These are phyloP conservation scores for Stenoptilia bipunctidactyla DNA, from an alignment of 2,888 invertebrate genomes.

Conservation along the genomic window DNA sequence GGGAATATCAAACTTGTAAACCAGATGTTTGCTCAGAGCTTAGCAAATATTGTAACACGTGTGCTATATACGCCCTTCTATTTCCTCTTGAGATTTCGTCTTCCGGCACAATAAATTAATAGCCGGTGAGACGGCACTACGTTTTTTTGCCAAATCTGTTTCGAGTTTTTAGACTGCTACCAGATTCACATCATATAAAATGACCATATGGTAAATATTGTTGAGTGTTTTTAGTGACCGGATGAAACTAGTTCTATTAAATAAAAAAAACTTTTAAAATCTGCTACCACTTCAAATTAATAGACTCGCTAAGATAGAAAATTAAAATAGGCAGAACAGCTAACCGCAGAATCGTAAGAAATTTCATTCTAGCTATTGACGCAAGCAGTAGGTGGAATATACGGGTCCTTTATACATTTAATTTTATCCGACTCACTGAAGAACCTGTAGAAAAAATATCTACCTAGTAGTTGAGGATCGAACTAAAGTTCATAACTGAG, in stretches of 20 bases:
- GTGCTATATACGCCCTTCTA: slow-evolving; percentile 58
- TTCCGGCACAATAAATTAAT: slow-evolving; percentile 67
- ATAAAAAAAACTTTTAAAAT: slow-evolving; percentile 24
- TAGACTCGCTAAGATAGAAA: slow-evolving; percentile 19
- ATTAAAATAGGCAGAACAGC: slow-evolving; percentile 16
- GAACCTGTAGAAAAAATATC: slow-evolving; percentile 29
- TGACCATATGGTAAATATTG: slow-evolving; percentile 39
- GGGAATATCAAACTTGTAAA: slow-evolving; percentile 35
- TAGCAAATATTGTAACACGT: slow-evolving; percentile 71
- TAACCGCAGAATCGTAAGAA: slow-evolving; percentile 61
- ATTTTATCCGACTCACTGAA: slow-evolving; percentile 21
- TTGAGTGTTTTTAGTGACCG: slow-evolving; percentile 30
- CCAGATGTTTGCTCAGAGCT: slow-evolving; percentile 58
- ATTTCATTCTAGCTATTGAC: slow-evolving; percentile 46
- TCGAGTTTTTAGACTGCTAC: slow-evolving; percentile 40
- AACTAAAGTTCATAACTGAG: slow-evolving; percentile 44
- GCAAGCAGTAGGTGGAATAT: slow-evolving; percentile 31
- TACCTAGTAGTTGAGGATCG: slow-evolving; percentile 30
- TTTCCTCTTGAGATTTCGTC: slow-evolving; percentile 69
- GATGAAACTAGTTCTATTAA: slow-evolving; percentile 31
- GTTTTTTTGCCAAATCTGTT: slow-evolving; percentile 45
- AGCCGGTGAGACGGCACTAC: slow-evolving; percentile 31
- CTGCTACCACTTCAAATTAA: slow-evolving; percentile 38
- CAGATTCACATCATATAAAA: slow-evolving; percentile 28
- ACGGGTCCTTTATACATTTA: slow-evolving; percentile 39